These are phyloP conservation scores for Pyrgus malvae DNA, from an alignment of 2,888 invertebrate species.

Conservation along the genomic window DNA sequence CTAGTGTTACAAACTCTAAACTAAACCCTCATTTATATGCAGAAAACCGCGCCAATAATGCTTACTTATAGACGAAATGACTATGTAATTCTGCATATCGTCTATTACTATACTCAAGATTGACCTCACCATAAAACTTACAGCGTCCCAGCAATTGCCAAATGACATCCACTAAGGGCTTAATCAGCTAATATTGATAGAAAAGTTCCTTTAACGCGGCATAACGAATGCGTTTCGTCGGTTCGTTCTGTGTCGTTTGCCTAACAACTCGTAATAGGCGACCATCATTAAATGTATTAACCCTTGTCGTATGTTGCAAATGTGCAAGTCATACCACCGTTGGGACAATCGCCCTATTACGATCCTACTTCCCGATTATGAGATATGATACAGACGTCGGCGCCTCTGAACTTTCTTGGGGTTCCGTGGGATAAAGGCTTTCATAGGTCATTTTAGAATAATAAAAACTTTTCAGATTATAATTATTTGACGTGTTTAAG, in stretches of 20 bases:
- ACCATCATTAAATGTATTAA: slow-evolving; percentile 77
- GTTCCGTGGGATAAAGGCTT: slow-evolving; percentile 26
- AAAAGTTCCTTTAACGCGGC: slow-evolving; percentile 63
- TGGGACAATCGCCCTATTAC: slow-evolving; percentile 45
- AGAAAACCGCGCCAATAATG: no score
- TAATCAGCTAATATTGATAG: slow-evolving; percentile 28
- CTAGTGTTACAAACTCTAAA: no score
- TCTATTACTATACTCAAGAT: no score
- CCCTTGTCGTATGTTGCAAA: slow-evolving; percentile 60
- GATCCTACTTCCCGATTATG: slow-evolving; percentile 49
- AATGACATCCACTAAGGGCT: slow-evolving; percentile 27
- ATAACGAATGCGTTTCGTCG: slow-evolving; percentile 71
- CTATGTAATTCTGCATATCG: no score
- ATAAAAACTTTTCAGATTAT: no score
- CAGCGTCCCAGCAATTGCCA: slow-evolving; percentile 22
- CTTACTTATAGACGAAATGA: no score
- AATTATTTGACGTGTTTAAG: no score
- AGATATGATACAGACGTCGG: slow-evolving; percentile 48
- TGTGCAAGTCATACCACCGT: slow-evolving; percentile 66
- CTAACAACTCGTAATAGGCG: slow-evolving; percentile 75
- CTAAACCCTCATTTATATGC: no score
- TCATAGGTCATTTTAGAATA: neutral
- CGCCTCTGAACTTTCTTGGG: slow-evolving; percentile 43
- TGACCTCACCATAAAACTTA: neutral
- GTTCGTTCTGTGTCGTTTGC: slow-evolving; percentile 74